Conservation (phyloP, 2,888 invertebrate genomes). For the Leistus spinibarbis region DNA sequence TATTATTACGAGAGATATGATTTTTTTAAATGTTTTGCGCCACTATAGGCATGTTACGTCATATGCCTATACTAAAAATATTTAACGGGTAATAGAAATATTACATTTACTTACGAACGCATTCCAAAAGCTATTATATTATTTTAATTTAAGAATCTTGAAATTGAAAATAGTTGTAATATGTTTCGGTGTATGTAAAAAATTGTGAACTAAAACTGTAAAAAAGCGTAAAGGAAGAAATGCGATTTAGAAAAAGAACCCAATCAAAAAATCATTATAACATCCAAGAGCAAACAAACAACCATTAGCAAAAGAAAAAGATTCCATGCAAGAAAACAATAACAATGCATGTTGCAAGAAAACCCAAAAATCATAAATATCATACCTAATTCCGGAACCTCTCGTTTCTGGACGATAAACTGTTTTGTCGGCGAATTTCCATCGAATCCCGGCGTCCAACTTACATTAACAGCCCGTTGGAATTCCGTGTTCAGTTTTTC, state of each 20-base stretch:
- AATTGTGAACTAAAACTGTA: no score
- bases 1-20: no score
- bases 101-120: no score
- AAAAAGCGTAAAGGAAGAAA: neutral
- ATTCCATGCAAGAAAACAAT: neutral
- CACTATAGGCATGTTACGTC: no score
- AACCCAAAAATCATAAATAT: constrained; percentile 14
- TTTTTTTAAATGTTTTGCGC: no score
- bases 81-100: no score
- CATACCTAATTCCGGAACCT: constrained; percentile 86
- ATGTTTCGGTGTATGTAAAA: no score
- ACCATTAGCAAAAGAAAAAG: neutral
- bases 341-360: neutral
- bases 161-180: no score
- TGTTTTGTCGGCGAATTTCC: constrained; percentile 95
- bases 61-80: no score
- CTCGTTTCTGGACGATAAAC: constrained; percentile 89
- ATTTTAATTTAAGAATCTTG: no score
- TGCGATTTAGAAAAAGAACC: neutral
- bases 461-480: constrained; percentile 83
- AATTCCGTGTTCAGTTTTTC: constrained; percentile 67
- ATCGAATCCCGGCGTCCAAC: constrained; percentile 96
- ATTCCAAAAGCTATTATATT: no score
- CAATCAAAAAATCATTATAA: neutral
- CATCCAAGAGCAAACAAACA: neutral